These are phyloP conservation scores for Mesorhabditis sp. DNA, from an alignment of 2,888 invertebrate genomes.

Conservation along the genomic window DNA sequence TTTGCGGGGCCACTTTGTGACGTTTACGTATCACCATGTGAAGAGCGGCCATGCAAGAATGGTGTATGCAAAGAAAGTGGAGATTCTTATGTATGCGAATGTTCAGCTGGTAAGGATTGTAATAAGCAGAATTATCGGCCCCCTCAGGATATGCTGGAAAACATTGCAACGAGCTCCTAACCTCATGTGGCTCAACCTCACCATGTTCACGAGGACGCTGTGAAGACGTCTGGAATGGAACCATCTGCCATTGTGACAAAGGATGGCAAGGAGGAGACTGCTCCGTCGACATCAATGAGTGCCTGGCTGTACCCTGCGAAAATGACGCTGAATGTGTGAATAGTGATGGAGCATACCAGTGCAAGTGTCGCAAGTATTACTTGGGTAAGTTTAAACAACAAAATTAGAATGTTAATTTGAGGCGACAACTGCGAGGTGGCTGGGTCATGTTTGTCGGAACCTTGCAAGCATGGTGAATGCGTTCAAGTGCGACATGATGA, in stretches of 20 bases:
- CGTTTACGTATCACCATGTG: slow-evolving; percentile 12
- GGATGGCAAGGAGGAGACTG: slow-evolving; percentile 7
- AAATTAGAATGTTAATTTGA: slow-evolving; percentile 13
- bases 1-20: slow-evolving; percentile 34
- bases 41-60: slow-evolving; percentile 10
- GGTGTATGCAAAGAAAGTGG: slow-evolving; percentile 11
- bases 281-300: slow-evolving; percentile 18
- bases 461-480: slow-evolving; percentile 42
- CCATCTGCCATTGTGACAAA: slow-evolving; percentile 31
- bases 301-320: slow-evolving; percentile 66
- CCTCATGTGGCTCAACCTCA: slow-evolving; percentile 30
- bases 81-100: slow-evolving; percentile 3
- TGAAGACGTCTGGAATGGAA: slow-evolving; percentile 29
- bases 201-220: slow-evolving; percentile 32
- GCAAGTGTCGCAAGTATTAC: slow-evolving; percentile 43
- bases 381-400: slow-evolving; percentile 24
- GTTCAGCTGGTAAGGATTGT: not conserved
- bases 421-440: slow-evolving; percentile 40
- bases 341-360: slow-evolving; percentile 23
- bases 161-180: slow-evolving; percentile 35
- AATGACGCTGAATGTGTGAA: slow-evolving; percentile 80
- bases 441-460: slow-evolving; percentile 35
- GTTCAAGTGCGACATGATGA: slow-evolving; percentile 33
- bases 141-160: slow-evolving; percentile 28
- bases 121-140: too few relatives aligned